Conservation (phyloP, 2,113 vertebrate species). For the Craseonycteris thonglongyai region DNA sequence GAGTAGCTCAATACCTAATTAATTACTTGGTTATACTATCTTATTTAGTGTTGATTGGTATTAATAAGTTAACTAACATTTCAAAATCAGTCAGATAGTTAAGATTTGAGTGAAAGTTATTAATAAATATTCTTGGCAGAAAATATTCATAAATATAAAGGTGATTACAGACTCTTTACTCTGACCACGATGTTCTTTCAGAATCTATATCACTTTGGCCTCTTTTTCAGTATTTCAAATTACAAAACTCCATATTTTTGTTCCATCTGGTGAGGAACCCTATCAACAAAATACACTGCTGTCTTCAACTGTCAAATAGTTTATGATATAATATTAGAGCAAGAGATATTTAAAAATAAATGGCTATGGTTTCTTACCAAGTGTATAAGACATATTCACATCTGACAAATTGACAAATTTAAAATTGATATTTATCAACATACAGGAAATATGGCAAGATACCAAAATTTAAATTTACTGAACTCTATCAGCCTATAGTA, state of each 20-base stretch:
- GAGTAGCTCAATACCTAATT: not conserved
- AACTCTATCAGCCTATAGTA: not conserved
- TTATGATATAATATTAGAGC: constrained; percentile 55
- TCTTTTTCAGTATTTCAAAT: constrained; percentile 33
- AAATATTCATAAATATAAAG: no score
- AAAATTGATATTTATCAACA: constrained; percentile 53
- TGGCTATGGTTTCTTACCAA: constrained; percentile 32
- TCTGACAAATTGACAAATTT: constrained; percentile 46
- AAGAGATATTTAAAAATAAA: constrained; percentile 54
- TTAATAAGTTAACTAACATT: not conserved
- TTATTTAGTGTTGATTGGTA: not conserved
- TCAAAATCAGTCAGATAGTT: constrained; percentile 5
- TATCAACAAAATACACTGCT: constrained; percentile 8
- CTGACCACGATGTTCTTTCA: not conserved
- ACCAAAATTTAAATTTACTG: constrained; percentile 26
- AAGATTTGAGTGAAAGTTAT: not conserved
- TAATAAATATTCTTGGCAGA: constrained; percentile 11
- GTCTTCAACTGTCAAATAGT: constrained; percentile 45
- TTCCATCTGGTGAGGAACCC: constrained; percentile 6
- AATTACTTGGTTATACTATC: not conserved
- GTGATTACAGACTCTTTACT: not conserved
- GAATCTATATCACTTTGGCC: constrained; percentile 30
- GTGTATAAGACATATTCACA: constrained; percentile 2
- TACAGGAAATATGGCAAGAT: not conserved
- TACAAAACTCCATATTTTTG: not conserved